Evolutionary conservation across 2,113 vertebrate species (phyloP).

Genomic region (Austrofundulus limnaeus): DNA sequence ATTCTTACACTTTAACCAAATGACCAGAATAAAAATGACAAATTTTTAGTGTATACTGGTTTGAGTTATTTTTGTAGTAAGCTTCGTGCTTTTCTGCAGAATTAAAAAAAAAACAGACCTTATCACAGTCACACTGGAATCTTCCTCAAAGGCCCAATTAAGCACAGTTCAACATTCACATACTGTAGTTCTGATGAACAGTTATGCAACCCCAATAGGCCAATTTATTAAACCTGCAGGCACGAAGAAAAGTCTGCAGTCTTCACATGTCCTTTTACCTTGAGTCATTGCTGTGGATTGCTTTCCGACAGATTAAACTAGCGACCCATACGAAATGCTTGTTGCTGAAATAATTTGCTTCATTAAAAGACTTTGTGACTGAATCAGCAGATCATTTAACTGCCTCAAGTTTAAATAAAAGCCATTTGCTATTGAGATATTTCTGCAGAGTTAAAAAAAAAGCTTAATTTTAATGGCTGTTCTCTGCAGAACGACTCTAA

Average conservation of each 20-base stretch:
- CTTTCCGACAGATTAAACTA: conserved; percentile 15
- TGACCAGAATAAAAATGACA: not conserved
- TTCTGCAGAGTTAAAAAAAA: conserved; percentile 9
- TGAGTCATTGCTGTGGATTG: not conserved
- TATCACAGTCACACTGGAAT: conserved; percentile 3
- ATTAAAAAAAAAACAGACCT: conserved; percentile 1
- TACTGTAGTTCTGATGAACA: conserved; percentile 19
- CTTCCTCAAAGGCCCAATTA: conserved; percentile 53
- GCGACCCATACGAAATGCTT: not conserved
- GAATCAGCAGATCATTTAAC: conserved; percentile 23
- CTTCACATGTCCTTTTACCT: not conserved
- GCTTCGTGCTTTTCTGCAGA: not conserved
- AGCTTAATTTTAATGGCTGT: conserved; percentile 25
- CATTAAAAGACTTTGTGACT: conserved; percentile 38
- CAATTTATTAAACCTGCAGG: conserved; percentile 15
- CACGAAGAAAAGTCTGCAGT: not conserved
- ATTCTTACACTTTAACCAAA: not conserved
- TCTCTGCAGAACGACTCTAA: conserved; percentile 19
- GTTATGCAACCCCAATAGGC: conserved; percentile 33
- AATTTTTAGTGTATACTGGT: not conserved
- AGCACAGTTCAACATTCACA: conserved; percentile 15
- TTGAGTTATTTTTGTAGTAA: not conserved
- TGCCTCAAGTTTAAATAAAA: conserved; percentile 14
- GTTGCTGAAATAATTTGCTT: conserved; percentile 28
- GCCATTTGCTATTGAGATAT: not conserved